Conservation (phyloP, 2,888 invertebrate species). For the Calameuta filiformis region DNA sequence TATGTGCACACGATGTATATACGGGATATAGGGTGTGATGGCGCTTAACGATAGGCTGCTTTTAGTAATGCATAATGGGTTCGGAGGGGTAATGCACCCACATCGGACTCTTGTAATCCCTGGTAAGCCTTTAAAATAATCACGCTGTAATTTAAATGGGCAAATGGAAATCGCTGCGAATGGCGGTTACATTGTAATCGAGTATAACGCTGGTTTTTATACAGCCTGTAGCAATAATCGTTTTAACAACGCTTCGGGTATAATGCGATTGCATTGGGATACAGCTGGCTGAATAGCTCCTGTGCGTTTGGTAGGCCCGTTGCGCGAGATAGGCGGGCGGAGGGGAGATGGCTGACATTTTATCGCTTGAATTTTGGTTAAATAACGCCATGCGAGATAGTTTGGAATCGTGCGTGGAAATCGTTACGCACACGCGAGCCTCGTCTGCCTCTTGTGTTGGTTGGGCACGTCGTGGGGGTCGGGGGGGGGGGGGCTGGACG, state of each 20-base stretch:
- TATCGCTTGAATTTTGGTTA: constrained; percentile 49
- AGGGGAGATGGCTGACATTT: constrained; percentile 40
- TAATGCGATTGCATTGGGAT: constrained; percentile 63
- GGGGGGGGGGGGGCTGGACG: not conserved
- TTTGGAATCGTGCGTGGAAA: constrained; percentile 17
- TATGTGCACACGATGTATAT: not conserved
- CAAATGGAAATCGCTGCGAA: constrained; percentile 59
- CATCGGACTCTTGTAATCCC: constrained; percentile 17
- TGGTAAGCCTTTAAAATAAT: constrained; percentile 63
- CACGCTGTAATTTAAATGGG: constrained; percentile 47
- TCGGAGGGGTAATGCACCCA: constrained; percentile 9
- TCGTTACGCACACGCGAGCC: constrained; percentile 10
- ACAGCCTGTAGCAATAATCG: constrained; percentile 58
- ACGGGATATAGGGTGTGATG: not conserved
- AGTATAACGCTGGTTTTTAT: constrained; percentile 57
- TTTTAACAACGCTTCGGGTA: constrained; percentile 62
- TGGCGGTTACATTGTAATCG: constrained; percentile 61
- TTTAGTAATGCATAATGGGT: constrained; percentile 1
- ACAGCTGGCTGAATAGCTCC: constrained; percentile 50
- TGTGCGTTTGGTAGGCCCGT: constrained; percentile 14
- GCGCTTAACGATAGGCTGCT: not conserved
- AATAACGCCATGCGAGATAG: constrained; percentile 36
- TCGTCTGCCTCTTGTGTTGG: not conserved
- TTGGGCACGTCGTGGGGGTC: not conserved
- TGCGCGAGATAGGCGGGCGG: constrained; percentile 9